These are phyloP conservation scores for Pristis pectinata DNA, from an alignment of 2,797 vertebrate species.

Conservation along the genomic window DNA sequence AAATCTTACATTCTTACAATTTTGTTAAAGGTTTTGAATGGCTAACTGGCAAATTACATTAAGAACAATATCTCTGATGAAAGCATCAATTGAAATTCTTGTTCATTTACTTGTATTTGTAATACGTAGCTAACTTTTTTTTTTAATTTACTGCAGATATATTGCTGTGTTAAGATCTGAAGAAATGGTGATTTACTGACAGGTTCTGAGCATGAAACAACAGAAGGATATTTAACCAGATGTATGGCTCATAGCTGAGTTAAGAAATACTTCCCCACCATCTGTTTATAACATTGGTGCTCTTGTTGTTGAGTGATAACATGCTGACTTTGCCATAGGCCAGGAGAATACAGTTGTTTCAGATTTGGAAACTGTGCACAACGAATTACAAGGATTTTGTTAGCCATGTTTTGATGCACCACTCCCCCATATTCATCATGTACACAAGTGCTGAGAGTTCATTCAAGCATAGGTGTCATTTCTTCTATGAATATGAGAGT, in stretches of 20 bases:
- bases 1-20: background rate
- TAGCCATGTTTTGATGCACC: background rate
- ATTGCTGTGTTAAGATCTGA: constrained; percentile 30
- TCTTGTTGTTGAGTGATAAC: constrained; percentile 15
- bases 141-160: background rate
- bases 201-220: background rate
- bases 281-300: constrained; percentile 21
- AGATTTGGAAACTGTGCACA: background rate
- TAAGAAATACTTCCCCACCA: constrained; percentile 10
- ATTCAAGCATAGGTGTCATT: background rate
- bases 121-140: constrained; percentile 24
- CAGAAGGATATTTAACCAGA: constrained; percentile 32
- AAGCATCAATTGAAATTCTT: constrained; percentile 18
- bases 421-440: background rate
- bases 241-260: constrained; percentile 11
- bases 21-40: constrained; percentile 19
- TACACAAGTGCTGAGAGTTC: background rate
- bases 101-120: constrained; percentile 24
- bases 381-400: background rate
- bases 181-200: constrained; percentile 31
- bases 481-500: background rate
- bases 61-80: constrained; percentile 28
- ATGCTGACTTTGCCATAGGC: constrained; percentile 17
- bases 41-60: constrained; percentile 33
- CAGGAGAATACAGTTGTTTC: background rate